Base-by-base conservation (phyloP, 2,113 vertebrate species). In the Prolemur simus region DNA sequence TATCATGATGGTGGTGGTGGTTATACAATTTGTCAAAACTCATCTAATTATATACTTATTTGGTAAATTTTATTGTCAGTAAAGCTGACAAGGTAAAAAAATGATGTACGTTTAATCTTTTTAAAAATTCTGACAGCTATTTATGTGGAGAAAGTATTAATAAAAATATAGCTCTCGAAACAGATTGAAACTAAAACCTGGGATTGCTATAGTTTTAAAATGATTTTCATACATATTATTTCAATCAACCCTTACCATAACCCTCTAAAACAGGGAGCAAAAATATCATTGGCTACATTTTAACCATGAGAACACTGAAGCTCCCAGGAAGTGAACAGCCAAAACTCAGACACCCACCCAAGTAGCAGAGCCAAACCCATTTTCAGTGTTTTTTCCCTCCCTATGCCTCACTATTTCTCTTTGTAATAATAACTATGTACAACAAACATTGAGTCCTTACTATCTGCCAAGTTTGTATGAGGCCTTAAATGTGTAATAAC, bases 101-200 rank as follows among this genome's bases (percentile, higher is more conserved):
- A 52, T 92, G 29, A 80, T 6, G 66, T 29, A 32, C 56, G 25
- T 37, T 83, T 54, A 91, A 66, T 52, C 42, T 74, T 82, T 54
- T 81, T 63, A 11, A 63, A 87, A 89, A 69, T 60, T 85, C 58
- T 85, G 42, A 78, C 29, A 69, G 89, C 3, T 13, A 54, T 56
- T 95, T 85, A 81, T 68, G 37, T 68, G n/a, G 37, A 73, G 4
- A 86, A 68, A 71, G 5, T 54, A 92, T 92, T 91, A 56, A 71
- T 84, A 96, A 93, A 94, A 95, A 96, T 78, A 66, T 1, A 77
- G 18, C n/a, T 8, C 34, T 85, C 39, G 14, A 96, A 88, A 90
- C 87, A 81, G 11, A 87, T 56, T 69, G 92, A 95, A 86, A 95
- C n/a, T 69, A 94, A 95, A 86, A 95, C 39, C 32, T 42, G 5